Conservation (phyloP, 1,140 invertebrate species). For the Pantala flavescens region DNA sequence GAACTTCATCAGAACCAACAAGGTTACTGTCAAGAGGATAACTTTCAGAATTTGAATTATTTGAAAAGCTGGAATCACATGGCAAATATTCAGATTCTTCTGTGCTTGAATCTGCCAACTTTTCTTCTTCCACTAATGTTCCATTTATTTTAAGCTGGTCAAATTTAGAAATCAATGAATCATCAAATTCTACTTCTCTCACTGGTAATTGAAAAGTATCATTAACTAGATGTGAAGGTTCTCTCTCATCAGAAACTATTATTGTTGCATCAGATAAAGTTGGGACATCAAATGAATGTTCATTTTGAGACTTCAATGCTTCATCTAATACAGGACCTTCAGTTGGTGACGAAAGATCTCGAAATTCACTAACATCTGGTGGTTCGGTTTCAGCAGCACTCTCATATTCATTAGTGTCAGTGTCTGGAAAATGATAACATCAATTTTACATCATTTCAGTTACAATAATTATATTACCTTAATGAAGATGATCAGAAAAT, state of each 20-base stretch:
- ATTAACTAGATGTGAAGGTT: no score
- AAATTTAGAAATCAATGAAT: no score
- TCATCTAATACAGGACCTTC: not conserved
- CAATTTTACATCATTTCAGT: no score
- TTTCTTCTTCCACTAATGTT: not conserved
- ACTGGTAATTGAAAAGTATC: no score
- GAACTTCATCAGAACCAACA: not conserved
- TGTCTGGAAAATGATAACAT: conserved; percentile 9
- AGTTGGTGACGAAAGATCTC: not conserved
- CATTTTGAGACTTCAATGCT: no score
- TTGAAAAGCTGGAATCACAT: not conserved
- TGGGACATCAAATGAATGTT: not conserved
- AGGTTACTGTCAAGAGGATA: not conserved
- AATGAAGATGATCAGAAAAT: no score
- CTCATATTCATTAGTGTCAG: conserved; percentile 10
- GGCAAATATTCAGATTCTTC: not conserved
- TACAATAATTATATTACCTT: no score
- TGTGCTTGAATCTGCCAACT: not conserved
- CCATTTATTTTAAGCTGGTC: no score
- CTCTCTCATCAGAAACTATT: no score
- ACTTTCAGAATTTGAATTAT: not conserved
- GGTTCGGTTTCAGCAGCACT: conserved; percentile 7
- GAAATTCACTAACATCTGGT: conserved; percentile 1
- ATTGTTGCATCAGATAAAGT: no score
- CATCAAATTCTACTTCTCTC: no score